phyloP scores from a whole-genome alignment of 1,140 invertebrate species.

The Drosophila pseudoananassae region DNA sequence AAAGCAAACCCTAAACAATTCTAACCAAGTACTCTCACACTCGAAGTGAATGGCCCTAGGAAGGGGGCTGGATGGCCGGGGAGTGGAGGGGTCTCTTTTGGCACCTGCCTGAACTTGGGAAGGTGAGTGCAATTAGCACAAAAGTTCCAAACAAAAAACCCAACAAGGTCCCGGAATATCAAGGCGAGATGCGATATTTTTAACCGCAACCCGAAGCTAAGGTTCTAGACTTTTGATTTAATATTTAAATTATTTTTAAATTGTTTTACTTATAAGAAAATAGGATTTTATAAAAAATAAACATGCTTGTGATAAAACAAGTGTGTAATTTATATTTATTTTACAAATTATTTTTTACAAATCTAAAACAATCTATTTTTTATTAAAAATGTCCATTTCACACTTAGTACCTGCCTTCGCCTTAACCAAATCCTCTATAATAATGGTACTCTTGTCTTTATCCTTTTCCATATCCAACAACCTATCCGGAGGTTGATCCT shows the following conservation, averaged over 20 bases:
- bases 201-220: conserved; percentile 19
- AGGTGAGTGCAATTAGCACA: conserved; percentile 48
- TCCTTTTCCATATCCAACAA: not conserved
- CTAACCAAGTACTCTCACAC: conserved; percentile 7
- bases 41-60: not conserved
- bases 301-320: no score
- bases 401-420: conserved; percentile 65
- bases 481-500: not conserved
- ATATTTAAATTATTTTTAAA: not conserved
- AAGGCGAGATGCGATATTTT: not conserved
- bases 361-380: no score
- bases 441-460: conserved; percentile 1
- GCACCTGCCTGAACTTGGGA: conserved; percentile 28
- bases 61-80: not conserved
- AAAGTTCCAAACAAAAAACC: not conserved
- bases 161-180: conserved; percentile 13
- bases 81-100: conserved; percentile 19
- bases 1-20: conserved; percentile 23
- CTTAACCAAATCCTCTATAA: conserved; percentile 22
- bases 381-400: not conserved
- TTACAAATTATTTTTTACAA: no score
- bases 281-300: no score
- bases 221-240: not conserved
- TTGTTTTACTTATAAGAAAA: no score
- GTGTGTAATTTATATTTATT: no score